phyloP scores from a whole-genome alignment of 2,797 vertebrate genomes.

The Dendrocincla tyrannina region DNA sequence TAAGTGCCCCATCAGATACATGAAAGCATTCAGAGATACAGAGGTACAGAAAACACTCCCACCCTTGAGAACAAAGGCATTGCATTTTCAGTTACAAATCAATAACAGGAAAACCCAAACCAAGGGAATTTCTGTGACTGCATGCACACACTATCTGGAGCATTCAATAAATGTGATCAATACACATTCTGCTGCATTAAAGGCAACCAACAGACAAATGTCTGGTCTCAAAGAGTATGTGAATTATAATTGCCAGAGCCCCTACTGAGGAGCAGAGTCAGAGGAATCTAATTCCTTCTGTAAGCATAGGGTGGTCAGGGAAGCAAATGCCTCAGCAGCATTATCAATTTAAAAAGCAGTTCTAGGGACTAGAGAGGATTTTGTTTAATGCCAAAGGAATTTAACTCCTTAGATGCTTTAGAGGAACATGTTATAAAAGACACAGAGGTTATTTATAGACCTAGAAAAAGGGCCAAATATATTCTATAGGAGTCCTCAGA shows the following conservation, averaged over 20 bases:
- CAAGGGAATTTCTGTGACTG: background rate
- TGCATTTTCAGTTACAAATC: background rate
- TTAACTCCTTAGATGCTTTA: slow-evolving; percentile 32
- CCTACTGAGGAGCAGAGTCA: background rate
- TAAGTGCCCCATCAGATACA: background rate
- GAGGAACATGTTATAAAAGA: background rate
- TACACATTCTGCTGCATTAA: background rate
- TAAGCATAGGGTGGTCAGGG: background rate
- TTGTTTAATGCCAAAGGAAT: slow-evolving; percentile 47
- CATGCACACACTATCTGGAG: background rate
- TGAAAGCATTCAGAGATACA: background rate
- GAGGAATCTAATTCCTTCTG: background rate
- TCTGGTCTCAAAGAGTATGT: background rate
- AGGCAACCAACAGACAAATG: background rate
- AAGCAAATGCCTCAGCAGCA: background rate
- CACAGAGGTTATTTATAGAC: background rate
- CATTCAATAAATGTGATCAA: background rate
- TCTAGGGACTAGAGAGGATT: slow-evolving; percentile 10
- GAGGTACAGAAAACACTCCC: background rate
- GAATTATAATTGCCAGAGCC: background rate
- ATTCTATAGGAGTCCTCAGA: background rate
- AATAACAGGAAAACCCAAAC: background rate
- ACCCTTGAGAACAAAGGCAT: background rate
- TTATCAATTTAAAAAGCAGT: slow-evolving; percentile 36
- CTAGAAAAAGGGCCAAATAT: background rate